A percentile compares a stretch with the other conserved stretches of the same genome.
Evolutionary conservation across 2,888 invertebrate genomes (phyloP).

Genomic region (Latheticus oryzae): DNA sequence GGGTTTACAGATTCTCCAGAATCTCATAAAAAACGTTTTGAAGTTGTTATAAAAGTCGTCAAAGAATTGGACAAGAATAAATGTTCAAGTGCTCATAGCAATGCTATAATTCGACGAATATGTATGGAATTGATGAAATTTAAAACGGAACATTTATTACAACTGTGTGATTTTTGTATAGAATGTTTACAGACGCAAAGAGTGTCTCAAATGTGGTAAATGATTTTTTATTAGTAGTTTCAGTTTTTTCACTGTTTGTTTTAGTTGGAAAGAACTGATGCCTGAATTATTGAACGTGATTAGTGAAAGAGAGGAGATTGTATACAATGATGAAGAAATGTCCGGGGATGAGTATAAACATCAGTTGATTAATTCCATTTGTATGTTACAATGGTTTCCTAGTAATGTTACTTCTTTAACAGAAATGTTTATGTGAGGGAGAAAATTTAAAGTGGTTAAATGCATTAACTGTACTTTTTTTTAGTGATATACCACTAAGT

Average conservation of each 20-base stretch:
- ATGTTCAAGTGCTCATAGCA: constrained; percentile 60
- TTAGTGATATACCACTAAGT: constrained; percentile 71
- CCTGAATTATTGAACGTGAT: constrained; percentile 72
- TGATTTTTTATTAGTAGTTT: too few species aligned
- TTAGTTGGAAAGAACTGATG: constrained; percentile 76
- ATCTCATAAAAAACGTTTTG: constrained; percentile 56
- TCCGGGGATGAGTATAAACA: constrained; percentile 72
- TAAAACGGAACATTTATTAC: constrained; percentile 67
- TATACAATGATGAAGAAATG: constrained; percentile 71
- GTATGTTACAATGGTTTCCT: constrained; percentile 72
- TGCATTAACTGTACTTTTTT: constrained; percentile 28
- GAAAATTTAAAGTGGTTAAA: too few species aligned
- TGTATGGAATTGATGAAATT: constrained; percentile 67
- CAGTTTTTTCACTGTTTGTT: constrained; percentile 38
- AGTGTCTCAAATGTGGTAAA: constrained; percentile 62
- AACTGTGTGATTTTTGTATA: constrained; percentile 70
- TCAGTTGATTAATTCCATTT: constrained; percentile 71
- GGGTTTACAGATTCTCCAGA: constrained; percentile 53
- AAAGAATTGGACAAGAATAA: constrained; percentile 56
- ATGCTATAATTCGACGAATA: constrained; percentile 68
- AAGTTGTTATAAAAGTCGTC: constrained; percentile 53
- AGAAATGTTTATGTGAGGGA: constrained; percentile 74
- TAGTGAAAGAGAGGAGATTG: constrained; percentile 67
- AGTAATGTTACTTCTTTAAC: constrained; percentile 72
- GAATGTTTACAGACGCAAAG: constrained; percentile 68